Evolutionary conservation across 2,113 vertebrate genomes (phyloP), one percentile per base, ranked within the genome.

Genomic region (Poicephalus gulielmi): DNA sequence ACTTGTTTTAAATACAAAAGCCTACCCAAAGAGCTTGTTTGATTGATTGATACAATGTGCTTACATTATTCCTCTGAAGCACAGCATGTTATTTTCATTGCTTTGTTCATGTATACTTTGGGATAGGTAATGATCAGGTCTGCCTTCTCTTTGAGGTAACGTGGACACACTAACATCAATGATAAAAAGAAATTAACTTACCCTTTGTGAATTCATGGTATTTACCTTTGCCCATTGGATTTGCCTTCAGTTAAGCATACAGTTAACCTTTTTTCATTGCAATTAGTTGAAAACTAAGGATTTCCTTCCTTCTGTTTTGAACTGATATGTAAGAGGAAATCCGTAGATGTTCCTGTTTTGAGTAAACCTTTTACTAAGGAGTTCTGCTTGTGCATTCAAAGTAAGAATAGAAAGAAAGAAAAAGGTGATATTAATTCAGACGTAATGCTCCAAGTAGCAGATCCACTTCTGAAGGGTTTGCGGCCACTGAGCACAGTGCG

Each of bases 261-360:
- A 90, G 90, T 97, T 96, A 96, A 88, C 83, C 49, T 90, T 75
- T 94, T 94, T 94, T 95, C 94, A 93, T 96, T 97, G 94, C 94
- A 96, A 94, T 94, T 95, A 93, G 76, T 47, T 94, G 91, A 95
- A 96, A 97, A 96, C 96, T 97, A 96, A 97, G 97, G 96, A 97
- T 98, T 98, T 98, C 98, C 98, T 98, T 98, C 98, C 98, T 97
- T 98, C 98, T 98, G 98, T 97, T 97, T 97, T 93, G 96, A 97
- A 98, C 98, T 98, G 97, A 98, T 98, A 98, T 44, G 97, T 97
- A 96, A 97, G 95, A 98, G 98, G 98, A 99, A 98, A 99, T 99
- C 98, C 97, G 98, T 97, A 96, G 93, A 93, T 84, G 97, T 99
- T 98, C 98, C 98, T 98, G 98, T 98, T 97, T 98, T 98, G 95